Evolutionary conservation across 2,113 vertebrate species (phyloP).

Genomic region (Dipodomys spectabilis): DNA sequence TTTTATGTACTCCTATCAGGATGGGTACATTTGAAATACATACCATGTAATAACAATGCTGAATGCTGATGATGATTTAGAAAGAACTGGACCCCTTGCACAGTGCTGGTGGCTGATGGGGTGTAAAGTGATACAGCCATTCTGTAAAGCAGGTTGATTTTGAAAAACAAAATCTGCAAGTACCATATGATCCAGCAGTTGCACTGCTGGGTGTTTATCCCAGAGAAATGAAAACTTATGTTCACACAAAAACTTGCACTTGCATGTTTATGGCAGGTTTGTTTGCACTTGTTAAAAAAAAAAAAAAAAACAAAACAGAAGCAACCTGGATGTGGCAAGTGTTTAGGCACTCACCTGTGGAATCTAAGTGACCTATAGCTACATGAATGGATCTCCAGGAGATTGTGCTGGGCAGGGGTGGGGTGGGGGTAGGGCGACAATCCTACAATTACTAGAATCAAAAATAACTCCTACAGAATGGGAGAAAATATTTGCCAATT

Average conservation of each 20-base stretch:
- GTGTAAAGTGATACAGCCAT: background rate
- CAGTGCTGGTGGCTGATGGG: background rate
- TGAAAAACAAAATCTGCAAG: background rate
- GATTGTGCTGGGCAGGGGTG: background rate
- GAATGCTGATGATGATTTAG: background rate
- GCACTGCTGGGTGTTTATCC: constrained; percentile 38
- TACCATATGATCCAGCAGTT: background rate
- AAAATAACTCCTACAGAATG: too few relatives aligned
- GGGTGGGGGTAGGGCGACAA: background rate
- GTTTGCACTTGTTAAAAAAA: background rate
- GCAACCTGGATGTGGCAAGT: background rate
- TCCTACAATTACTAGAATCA: too few relatives aligned
- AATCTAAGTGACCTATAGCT: background rate
- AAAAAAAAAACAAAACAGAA: background rate
- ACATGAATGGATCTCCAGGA: background rate
- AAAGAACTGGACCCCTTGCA: rapidly evolving
- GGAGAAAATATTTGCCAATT: too few relatives aligned
- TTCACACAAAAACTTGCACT: constrained; percentile 22
- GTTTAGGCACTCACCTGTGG: background rate
- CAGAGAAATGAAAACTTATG: constrained; percentile 37
- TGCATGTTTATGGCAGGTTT: constrained; percentile 27
- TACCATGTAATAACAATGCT: background rate
- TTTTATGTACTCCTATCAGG: background rate
- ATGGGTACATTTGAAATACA: background rate
- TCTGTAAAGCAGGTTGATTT: constrained; percentile 14